Evolutionary conservation across 2,888 invertebrate species (phyloP).

Genomic region (Acrobasis repandana): DNA sequence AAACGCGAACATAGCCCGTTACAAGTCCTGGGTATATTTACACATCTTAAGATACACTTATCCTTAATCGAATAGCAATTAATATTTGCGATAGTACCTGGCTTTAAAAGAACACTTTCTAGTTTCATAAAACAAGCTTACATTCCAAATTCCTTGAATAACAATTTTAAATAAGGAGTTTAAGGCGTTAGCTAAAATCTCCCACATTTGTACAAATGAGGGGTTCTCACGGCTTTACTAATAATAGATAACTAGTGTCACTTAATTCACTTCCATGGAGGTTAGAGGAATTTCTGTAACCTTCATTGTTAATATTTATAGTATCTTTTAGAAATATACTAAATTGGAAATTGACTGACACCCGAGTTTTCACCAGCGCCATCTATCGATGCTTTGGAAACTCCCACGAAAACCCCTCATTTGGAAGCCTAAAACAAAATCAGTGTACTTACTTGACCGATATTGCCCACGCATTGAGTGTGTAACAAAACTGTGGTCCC

Average conservation of each 20-base stretch:
- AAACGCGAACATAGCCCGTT: conserved; percentile 32
- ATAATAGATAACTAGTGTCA: too few species aligned
- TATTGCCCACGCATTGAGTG: conserved; percentile 14
- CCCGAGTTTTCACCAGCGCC: too few species aligned
- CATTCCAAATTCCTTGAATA: conserved; percentile 39
- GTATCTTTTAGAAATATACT: too few species aligned
- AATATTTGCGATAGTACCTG: conserved; percentile 64
- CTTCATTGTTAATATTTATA: too few species aligned
- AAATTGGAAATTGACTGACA: too few species aligned
- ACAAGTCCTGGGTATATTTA: conserved; percentile 72
- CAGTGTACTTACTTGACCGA: conserved; percentile 11
- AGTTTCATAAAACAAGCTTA: conserved; percentile 52
- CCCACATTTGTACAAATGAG: conserved; percentile 13
- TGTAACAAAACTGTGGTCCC: conserved; percentile 21
- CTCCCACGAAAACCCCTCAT: too few species aligned
- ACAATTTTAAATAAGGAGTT: conserved; percentile 35
- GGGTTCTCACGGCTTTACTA: too few species aligned
- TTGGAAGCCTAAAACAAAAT: conserved; percentile 7
- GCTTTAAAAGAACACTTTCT: conserved; percentile 62
- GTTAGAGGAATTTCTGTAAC: too few species aligned
- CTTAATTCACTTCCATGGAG: too few species aligned
- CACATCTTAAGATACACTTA: conserved; percentile 74
- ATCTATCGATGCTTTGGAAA: too few species aligned
- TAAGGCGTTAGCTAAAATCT: conserved; percentile 19
- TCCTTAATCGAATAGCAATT: conserved; percentile 57